These are phyloP conservation scores for Brachionus rubens DNA, from an alignment of 1,140 invertebrate genomes.

Conservation along the genomic window DNA sequence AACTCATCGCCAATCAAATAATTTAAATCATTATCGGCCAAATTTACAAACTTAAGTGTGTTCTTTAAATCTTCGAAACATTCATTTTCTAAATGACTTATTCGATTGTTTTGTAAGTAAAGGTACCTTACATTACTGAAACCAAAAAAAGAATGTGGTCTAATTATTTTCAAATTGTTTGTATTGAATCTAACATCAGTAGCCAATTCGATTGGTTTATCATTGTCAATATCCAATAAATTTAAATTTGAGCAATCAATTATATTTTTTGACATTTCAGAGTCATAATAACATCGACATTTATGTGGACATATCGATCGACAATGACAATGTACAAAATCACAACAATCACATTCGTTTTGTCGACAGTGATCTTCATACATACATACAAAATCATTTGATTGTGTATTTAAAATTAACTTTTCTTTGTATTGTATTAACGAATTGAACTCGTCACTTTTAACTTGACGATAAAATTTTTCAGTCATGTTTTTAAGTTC, in stretches of 20 bases:
- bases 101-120: conserved; percentile 31
- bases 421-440: conserved; percentile 1
- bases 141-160: conserved; percentile 20
- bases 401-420: neutral
- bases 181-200: conserved; percentile 39
- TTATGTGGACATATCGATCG: conserved; percentile 36
- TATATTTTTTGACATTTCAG: neutral
- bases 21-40: conserved; percentile 25
- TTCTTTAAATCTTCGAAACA: conserved; percentile 26
- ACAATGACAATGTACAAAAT: conserved; percentile 39
- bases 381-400: neutral
- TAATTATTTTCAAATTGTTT: conserved; percentile 14
- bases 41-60: neutral
- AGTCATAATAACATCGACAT: conserved; percentile 25
- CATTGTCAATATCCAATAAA: neutral
- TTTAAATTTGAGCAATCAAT: conserved; percentile 2
- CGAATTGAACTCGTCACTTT: conserved; percentile 2
- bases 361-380: conserved; percentile 24
- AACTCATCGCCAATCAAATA: conserved; percentile 43
- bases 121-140: conserved; percentile 33
- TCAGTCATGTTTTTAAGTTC: neutral
- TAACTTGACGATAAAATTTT: neutral
- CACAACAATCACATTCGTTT: conserved; percentile 31
- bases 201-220: neutral
- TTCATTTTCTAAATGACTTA: neutral